A percentile compares a stretch with the other conserved stretches of the same genome.
These are phyloP conservation scores for Ranitomeya variabilis DNA, from an alignment of 2,113 vertebrate genomes.

Conservation along the genomic window DNA sequence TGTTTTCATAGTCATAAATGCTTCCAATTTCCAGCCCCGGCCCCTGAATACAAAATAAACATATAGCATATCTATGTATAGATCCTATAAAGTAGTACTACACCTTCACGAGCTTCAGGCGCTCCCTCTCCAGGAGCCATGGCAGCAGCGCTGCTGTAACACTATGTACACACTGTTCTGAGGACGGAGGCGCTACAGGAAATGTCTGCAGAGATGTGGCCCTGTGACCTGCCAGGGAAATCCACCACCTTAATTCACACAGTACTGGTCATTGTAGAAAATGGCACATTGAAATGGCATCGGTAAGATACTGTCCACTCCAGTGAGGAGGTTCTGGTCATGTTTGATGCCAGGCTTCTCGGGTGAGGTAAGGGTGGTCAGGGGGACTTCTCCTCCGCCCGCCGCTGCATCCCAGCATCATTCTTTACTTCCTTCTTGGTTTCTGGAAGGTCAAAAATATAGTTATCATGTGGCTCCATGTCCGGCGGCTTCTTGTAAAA, in stretches of 20 bases:
- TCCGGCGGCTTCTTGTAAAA: background rate
- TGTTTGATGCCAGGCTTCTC: background rate
- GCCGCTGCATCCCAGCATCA: background rate
- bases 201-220: background rate
- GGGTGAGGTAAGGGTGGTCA: background rate
- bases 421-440: background rate
- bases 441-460: conserved; percentile 19
- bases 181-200: conserved; percentile 2
- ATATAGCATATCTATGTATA: conserved; percentile 19
- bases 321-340: background rate
- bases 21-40: conserved; percentile 29
- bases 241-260: background rate
- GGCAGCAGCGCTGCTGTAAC: background rate
- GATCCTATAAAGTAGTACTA: conserved; percentile 31
- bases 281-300: conserved; percentile 37
- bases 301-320: background rate
- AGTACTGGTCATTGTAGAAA: background rate
- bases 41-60: conserved; percentile 50
- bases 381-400: background rate
- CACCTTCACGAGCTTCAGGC: background rate
- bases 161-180: background rate
- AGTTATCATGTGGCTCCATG: background rate
- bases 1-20: conserved; percentile 44
- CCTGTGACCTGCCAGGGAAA: conserved; percentile 30
- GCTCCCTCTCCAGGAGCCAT: background rate